Evolutionary conservation across 2,113 vertebrate species (phyloP), one percentile per base, ranked within the genome.

Genomic region (Phalacrocorax aristotelis): DNA sequence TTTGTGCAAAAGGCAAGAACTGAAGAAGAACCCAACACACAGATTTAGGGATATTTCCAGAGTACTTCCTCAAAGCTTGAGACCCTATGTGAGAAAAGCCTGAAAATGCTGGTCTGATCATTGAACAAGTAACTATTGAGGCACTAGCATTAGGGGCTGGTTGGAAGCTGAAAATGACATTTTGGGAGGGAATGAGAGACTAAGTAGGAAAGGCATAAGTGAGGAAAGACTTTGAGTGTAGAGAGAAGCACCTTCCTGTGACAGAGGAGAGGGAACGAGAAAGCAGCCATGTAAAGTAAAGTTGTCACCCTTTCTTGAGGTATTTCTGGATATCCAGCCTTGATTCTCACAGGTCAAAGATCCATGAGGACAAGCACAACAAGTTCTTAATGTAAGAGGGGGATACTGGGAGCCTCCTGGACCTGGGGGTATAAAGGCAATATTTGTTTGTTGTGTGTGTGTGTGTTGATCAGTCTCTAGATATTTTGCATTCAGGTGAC

Each of bases 391-490:
- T 40, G 22, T 46, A 17, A 69, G 40, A 80, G 79, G 26, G 21
- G 42, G 8, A 19, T 62, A 60, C 13, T 48, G 34, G 29, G 25
- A 66, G 13, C 29, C 46, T 60, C 19, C 40, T 72, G 46, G 34
- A 72, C 34, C 4, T n/a, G 16, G 11, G 23, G 9, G 3, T 0
- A 0, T 66, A 83, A 26, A 8, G 8, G 15, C 8, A 54, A 42
- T 23, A 23, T 71, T 48, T 82, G 32, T 70, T 51, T 52, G 29
- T 42, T 51, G 15, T 44, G 27, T 66, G 18, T 46, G 12, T 60
- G 7, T 61, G 23, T 48, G n/a, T 62, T 62, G n/a, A 44, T 57
- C 16, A 26, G 16, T 20, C 54, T 66, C 22, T 68, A n/a, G 29
- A 21, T 48, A 69, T 69, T 88, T 84, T 62, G 32, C 54, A 44